phyloP scores from a whole-genome alignment of 2,797 vertebrate species.

The Dendrocincla fuliginosa region DNA sequence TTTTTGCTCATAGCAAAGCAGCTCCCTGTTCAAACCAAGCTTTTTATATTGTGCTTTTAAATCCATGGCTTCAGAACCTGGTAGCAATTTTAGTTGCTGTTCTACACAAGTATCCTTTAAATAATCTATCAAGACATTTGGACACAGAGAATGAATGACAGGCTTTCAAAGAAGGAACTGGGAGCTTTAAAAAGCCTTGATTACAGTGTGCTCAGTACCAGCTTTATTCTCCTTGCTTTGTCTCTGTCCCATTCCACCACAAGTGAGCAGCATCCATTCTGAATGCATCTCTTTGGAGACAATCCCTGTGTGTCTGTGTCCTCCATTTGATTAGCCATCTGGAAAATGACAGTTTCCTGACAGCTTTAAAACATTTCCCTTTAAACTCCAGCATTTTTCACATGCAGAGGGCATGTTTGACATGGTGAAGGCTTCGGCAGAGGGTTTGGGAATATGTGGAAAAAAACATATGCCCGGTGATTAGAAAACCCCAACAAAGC shows the following conservation, averaged over 20 bases:
- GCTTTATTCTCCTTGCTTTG: neutral
- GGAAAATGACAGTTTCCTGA: neutral
- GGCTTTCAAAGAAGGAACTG: neutral
- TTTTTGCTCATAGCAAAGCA: neutral
- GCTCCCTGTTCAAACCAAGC: neutral
- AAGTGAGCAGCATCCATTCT: neutral
- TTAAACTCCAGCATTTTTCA: neutral
- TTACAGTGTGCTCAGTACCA: neutral
- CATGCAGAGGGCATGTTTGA: neutral
- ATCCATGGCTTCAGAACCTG: neutral
- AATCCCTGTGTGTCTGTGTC: neutral
- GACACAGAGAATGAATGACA: neutral
- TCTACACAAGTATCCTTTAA: neutral
- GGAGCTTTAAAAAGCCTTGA: neutral
- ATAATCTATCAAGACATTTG: neutral
- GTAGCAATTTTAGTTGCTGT: neutral
- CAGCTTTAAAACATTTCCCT: conserved; percentile 7
- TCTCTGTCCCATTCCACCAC: neutral
- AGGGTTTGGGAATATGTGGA: neutral
- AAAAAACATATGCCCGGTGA: neutral
- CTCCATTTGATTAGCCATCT: conserved; percentile 10
- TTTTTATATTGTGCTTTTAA: neutral
- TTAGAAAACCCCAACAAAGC: neutral
- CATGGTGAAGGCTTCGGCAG: neutral
- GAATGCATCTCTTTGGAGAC: neutral